Conservation (phyloP, 2,113 vertebrate genomes). For the Channa maculata region DNA sequence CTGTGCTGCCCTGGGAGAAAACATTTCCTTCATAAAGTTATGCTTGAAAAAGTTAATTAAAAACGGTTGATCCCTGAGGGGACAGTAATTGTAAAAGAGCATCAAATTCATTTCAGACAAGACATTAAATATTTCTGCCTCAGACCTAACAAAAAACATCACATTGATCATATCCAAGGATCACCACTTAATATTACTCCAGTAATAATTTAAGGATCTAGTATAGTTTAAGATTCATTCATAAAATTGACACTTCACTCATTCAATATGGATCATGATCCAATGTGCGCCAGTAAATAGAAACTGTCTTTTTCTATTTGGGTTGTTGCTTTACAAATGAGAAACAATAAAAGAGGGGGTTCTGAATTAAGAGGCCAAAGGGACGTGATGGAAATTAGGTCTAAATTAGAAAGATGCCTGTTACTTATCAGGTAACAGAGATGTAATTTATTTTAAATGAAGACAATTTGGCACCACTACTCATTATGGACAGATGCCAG, state of each 20-base stretch:
- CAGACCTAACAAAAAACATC: constrained; percentile 22
- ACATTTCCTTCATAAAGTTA: constrained; percentile 40
- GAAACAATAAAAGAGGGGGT: not conserved
- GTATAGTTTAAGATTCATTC: not conserved
- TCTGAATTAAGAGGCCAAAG: not conserved
- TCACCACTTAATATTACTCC: constrained; percentile 1
- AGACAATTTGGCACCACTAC: constrained; percentile 15
- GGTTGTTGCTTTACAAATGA: not conserved
- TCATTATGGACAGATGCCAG: constrained; percentile 1
- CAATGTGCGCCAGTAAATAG: no score
- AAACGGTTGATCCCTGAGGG: constrained; percentile 64
- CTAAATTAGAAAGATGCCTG: not conserved
- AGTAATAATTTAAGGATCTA: not conserved
- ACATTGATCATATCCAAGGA: not conserved
- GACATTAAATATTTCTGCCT: constrained; percentile 27
- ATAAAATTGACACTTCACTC: not conserved
- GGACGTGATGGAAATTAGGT: not conserved
- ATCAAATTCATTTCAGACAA: constrained; percentile 28
- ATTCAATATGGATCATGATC: not conserved
- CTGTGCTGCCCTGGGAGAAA: constrained; percentile 31
- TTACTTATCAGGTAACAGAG: not conserved
- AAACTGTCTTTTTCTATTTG: no score
- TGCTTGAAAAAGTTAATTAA: constrained; percentile 64
- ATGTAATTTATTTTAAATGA: constrained; percentile 19
- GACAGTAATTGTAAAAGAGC: constrained; percentile 40